phyloP scores from a whole-genome alignment of 2,797 vertebrate species.

The Luscinia luscinia region DNA sequence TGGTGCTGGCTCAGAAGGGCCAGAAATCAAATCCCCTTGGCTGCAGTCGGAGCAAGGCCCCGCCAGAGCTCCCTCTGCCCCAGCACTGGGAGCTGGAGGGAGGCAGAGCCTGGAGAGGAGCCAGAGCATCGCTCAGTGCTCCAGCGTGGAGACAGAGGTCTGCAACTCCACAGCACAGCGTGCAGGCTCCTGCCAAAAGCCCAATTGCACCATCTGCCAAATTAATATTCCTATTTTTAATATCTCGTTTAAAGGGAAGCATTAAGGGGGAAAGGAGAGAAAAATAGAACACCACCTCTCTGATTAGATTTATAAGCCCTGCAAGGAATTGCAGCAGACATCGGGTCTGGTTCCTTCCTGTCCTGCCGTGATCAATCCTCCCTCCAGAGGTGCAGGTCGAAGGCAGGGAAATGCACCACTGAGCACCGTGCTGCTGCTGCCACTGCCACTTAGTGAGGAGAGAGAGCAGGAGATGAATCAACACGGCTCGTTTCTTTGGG shows the following conservation, averaged over 20 bases:
- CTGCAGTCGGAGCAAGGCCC: not conserved
- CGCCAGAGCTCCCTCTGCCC: not conserved
- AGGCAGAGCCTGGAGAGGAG: slow-evolving; percentile 50
- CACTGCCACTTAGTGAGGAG: slow-evolving; percentile 21
- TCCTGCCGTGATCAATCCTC: slow-evolving; percentile 19
- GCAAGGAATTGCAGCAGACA: not conserved
- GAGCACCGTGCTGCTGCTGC: slow-evolving; percentile 53
- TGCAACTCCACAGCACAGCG: not conserved
- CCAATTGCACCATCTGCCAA: slow-evolving; percentile 73
- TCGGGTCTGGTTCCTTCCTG: not conserved
- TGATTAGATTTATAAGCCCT: slow-evolving; percentile 33
- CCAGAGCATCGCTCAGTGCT: slow-evolving; percentile 56
- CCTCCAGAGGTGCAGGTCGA: slow-evolving; percentile 31
- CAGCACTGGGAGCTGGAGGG: not conserved
- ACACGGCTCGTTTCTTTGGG: not conserved
- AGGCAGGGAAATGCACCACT: not conserved
- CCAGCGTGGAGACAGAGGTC: slow-evolving; percentile 46
- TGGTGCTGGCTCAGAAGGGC: not conserved
- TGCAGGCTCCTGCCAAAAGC: slow-evolving; percentile 69
- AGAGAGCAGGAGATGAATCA: slow-evolving; percentile 19
- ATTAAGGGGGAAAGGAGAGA: slow-evolving; percentile 6
- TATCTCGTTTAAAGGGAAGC: slow-evolving; percentile 53
- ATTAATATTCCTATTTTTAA: slow-evolving; percentile 76
- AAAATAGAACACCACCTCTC: not conserved
- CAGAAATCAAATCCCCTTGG: slow-evolving; percentile 21